Evolutionary conservation across 2,113 vertebrate genomes (phyloP).

Genomic region (Piliocolobus tephrosceles): DNA sequence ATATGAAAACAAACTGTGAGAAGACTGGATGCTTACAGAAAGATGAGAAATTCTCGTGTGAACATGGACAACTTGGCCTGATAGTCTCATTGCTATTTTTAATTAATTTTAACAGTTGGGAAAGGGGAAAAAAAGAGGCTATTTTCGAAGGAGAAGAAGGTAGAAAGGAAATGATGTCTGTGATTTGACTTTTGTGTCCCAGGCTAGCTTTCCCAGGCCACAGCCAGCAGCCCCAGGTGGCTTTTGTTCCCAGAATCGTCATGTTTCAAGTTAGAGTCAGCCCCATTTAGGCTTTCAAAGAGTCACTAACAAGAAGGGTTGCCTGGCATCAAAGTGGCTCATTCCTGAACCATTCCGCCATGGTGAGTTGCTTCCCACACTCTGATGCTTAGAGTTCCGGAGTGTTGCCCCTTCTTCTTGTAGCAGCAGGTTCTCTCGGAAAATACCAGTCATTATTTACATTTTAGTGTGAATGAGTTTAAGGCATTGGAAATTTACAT

Average conservation of each 20-base stretch:
- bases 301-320: background rate
- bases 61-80: background rate
- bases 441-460: background rate
- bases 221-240: background rate
- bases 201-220: background rate
- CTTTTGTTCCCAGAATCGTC: background rate
- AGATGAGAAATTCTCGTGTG: slow-evolving; percentile 26
- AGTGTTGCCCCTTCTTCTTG: background rate
- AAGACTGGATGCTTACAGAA: background rate
- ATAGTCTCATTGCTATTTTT: background rate
- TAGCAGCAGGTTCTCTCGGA: background rate
- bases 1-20: background rate
- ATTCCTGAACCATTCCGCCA: background rate
- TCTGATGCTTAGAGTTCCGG: background rate
- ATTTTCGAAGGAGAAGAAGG: background rate
- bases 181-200: background rate
- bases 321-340: background rate
- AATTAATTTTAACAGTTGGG: background rate
- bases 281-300: background rate
- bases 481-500: background rate
- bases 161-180: background rate
- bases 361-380: background rate
- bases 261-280: background rate
- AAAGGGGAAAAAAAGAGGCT: background rate
- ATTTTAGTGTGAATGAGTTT: background rate